phyloP scores from a whole-genome alignment of 2,113 vertebrate genomes.

The Cheilinus undulatus region DNA sequence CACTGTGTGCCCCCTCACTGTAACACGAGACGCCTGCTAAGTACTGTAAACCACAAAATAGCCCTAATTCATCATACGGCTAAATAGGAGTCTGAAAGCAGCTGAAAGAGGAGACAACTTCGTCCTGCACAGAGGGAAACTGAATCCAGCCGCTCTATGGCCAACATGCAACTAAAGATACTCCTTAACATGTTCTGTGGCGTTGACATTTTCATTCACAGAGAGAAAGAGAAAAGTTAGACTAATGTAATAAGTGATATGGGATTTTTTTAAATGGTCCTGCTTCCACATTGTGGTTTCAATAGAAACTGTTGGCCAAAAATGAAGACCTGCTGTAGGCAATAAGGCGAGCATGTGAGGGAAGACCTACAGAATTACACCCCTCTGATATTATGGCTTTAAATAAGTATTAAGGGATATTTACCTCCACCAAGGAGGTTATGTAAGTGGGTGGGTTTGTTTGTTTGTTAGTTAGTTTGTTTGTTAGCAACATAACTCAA shows the following conservation, averaged over 20 bases:
- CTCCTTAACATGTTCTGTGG: conserved; percentile 72
- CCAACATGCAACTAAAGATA: conserved; percentile 63
- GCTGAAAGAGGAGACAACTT: conserved; percentile 76
- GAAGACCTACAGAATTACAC: too few relatives aligned
- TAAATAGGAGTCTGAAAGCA: conserved; percentile 81
- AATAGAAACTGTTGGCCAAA: too few relatives aligned
- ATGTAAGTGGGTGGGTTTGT: too few relatives aligned
- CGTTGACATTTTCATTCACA: conserved; percentile 51
- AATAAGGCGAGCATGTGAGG: too few relatives aligned
- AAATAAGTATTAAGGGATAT: too few relatives aligned
- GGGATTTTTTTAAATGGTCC: background rate
- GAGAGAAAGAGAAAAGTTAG: conserved; percentile 18
- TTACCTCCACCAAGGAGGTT: too few relatives aligned
- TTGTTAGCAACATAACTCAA: too few relatives aligned
- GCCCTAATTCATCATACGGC: conserved; percentile 85
- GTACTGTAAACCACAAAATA: conserved; percentile 79
- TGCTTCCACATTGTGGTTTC: too few relatives aligned
- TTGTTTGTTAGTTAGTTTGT: too few relatives aligned
- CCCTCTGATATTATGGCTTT: too few relatives aligned
- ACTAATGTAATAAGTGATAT: background rate
- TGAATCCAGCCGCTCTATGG: conserved; percentile 53
- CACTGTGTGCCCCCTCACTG: conserved; percentile 65
- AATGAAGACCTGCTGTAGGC: too few relatives aligned
- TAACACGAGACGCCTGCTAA: conserved; percentile 79
- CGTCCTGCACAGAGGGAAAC: conserved; percentile 49